Percentiles rank a stretch among this genome's conserved stretches.
Evolutionary conservation across 2,113 vertebrate species (phyloP).

Genomic region (Lagopus leucura): DNA sequence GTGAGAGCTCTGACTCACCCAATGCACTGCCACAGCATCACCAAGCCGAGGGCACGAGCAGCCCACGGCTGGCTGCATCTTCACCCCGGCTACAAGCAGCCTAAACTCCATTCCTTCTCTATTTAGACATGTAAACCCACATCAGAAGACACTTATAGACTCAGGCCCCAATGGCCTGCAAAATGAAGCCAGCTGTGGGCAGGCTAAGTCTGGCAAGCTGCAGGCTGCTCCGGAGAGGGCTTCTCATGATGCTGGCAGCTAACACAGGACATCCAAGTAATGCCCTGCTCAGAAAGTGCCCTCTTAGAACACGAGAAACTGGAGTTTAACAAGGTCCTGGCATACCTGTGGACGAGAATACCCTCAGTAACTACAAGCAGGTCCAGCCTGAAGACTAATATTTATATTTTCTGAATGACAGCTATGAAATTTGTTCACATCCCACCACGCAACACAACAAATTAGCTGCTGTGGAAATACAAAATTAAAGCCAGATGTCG

Average conservation of each 20-base stretch:
- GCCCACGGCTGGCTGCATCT: rapidly evolving
- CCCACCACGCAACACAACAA: not conserved
- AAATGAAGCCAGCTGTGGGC: rapidly evolving
- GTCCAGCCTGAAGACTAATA: not conserved
- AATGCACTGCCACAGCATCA: not conserved
- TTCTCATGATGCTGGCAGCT: not conserved
- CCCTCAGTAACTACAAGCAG: rapidly evolving
- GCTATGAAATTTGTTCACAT: not conserved
- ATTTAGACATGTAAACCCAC: not conserved
- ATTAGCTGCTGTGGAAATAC: not conserved
- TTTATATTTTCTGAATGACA: not conserved
- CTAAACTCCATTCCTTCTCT: not conserved
- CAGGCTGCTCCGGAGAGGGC: not conserved
- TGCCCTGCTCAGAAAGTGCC: not conserved
- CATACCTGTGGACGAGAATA: not conserved
- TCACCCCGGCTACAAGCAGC: not conserved
- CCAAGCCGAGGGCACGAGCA: not conserved
- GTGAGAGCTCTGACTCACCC: not conserved
- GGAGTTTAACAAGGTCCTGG: not conserved
- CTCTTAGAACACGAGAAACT: not conserved
- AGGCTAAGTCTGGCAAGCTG: not conserved
- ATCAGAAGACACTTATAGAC: not conserved
- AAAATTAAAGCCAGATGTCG: not conserved
- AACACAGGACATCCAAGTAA: not conserved
- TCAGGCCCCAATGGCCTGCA: not conserved